Evolutionary conservation across 2,797 vertebrate genomes (phyloP).

Genomic region (Decapterus maruadsi): DNA sequence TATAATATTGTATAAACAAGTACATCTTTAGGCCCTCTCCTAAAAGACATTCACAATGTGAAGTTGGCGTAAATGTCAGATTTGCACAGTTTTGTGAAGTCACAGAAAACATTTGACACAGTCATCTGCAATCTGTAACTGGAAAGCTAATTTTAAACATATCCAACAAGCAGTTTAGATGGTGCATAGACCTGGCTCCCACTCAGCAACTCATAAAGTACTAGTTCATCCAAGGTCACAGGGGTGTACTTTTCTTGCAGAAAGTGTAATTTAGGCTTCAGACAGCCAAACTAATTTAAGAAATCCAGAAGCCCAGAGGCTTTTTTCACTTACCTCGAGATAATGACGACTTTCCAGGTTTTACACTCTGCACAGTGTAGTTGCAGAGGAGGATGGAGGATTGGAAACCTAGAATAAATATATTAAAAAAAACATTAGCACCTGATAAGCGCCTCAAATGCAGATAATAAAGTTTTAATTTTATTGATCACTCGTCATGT

Average conservation of each 20-base stretch:
- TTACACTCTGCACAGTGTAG: background rate
- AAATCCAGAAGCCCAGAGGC: background rate
- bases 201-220: too few relatives aligned
- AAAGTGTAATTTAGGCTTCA: background rate
- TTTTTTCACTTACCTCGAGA: conserved; percentile 2
- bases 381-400: background rate
- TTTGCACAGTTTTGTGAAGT: background rate
- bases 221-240: background rate
- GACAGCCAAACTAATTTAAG: background rate
- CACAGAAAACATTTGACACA: background rate
- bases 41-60: background rate
- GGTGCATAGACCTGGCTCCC: background rate
- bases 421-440: background rate
- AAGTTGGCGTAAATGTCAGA: background rate
- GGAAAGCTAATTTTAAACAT: background rate
- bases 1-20: background rate
- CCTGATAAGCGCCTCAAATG: background rate
- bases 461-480: background rate
- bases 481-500: background rate
- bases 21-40: background rate
- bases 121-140: background rate
- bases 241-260: background rate
- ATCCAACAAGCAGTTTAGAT: background rate
- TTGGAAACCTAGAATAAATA: background rate
- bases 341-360: background rate